These are phyloP conservation scores for Crocidura indochinensis DNA, from an alignment of 2,797 vertebrate species.

Conservation along the genomic window DNA sequence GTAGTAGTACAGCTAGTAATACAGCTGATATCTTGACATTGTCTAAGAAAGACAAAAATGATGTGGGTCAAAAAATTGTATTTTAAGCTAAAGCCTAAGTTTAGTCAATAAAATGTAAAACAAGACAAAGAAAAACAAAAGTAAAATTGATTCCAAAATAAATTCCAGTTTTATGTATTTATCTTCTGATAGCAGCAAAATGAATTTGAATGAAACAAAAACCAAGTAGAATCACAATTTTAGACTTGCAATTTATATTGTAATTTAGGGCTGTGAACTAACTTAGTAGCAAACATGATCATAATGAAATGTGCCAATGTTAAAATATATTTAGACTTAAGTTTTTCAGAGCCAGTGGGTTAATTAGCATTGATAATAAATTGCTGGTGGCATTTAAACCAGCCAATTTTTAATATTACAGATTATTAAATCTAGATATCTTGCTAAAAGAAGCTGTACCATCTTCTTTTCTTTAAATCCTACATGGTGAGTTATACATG, in stretches of 20 bases:
- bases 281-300: neutral
- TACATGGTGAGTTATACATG: neutral
- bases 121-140: too few relatives aligned
- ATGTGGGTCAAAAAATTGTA: neutral
- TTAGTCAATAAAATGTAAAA: conserved; percentile 5
- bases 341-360: conserved; percentile 29
- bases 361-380: conserved; percentile 54
- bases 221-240: neutral
- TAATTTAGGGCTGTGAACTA: neutral
- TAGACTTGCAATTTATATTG: neutral
- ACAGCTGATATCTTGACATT: neutral
- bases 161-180: conserved; percentile 22
- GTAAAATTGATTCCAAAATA: neutral
- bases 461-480: conserved; percentile 44
- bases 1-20: too few relatives aligned
- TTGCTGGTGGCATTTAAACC: conserved; percentile 50
- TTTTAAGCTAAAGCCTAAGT: conserved; percentile 40
- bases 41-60: neutral
- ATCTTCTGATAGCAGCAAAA: conserved; percentile 22
- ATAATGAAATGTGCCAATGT: conserved; percentile 39
- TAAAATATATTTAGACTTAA: conserved; percentile 54
- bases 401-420: conserved; percentile 59
- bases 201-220: conserved; percentile 24
- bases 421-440: conserved; percentile 52
- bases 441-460: conserved; percentile 23